A percentile compares a stretch with the other conserved stretches of the same genome.
phyloP scores from a whole-genome alignment of 92 coral and sea anemone species.

The Heteractis magnifica region DNA sequence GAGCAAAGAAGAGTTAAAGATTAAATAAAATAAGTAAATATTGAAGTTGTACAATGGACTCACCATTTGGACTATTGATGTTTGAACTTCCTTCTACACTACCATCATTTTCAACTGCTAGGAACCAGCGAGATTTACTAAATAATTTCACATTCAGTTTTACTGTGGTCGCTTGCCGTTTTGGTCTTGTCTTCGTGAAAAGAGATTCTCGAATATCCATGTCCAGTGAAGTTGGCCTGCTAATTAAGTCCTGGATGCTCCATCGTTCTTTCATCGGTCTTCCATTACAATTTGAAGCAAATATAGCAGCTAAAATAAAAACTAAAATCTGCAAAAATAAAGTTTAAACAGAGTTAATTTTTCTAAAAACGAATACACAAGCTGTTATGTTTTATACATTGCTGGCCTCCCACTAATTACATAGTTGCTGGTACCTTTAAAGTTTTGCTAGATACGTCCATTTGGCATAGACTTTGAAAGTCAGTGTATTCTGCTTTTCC shows the following conservation, averaged over 20 bases:
- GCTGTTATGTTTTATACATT: not conserved
- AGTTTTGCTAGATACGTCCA: not conserved
- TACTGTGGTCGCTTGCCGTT: not conserved
- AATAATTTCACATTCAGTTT: conserved; percentile 12
- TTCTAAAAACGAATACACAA: not conserved
- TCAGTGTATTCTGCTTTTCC: no score
- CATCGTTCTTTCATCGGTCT: not conserved
- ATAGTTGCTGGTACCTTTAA: not conserved
- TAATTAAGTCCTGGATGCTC: not conserved
- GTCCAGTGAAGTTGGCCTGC: not conserved
- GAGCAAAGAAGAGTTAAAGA: no score
- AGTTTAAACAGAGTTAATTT: not conserved
- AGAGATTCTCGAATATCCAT: not conserved
- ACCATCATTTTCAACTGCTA: conserved; percentile 35
- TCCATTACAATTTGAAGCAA: not conserved
- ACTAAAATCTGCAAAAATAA: not conserved
- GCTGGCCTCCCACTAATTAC: not conserved
- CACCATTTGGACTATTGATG: not conserved
- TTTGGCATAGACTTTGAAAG: not conserved
- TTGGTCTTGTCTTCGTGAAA: not conserved
- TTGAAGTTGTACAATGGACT: not conserved
- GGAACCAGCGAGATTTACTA: conserved; percentile 43
- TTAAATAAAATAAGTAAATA: not conserved
- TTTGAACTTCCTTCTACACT: conserved; percentile 17
- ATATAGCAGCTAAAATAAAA: not conserved